Base-by-base conservation (phyloP, 2,797 vertebrate genomes). In the Phalanger gymnotis region DNA sequence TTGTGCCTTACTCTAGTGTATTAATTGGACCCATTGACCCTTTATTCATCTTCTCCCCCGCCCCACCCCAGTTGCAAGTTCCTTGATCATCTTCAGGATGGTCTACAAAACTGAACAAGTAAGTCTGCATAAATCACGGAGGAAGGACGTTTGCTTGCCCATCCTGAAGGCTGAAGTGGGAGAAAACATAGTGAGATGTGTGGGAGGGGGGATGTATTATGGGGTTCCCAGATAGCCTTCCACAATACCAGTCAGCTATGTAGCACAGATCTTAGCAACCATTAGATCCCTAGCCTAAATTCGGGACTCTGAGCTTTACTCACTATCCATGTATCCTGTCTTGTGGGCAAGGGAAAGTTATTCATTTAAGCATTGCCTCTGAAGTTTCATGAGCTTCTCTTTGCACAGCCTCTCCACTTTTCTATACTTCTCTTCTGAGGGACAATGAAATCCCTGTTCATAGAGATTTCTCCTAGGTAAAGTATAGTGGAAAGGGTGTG, bases 51-150 rank as follows among this genome's bases (percentile, higher is more conserved):
- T 47, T 11, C 16, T 2, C 22, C 66, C 28, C 28, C 7, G 5
- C 55, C 19, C n/a, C 11, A 16, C 19, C 66, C 66, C 40, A 81
- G 91, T 97, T 96, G 87, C 53, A 90, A 6, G 95, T 9, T 57
- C 95, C 97, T 96, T 97, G 91, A 97, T 97, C 94, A 93, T 94
- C 53, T 95, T 87, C 25, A 61, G 54, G 91, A 91, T 31, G 22
- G 81, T 92, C 87, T 81, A 81, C 9, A 81, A 34, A 89, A n/a
- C 54, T 66, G 95, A 95, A 90, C 66, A 40, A 40, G 19, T n/a
- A 52, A 81, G 92, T 93, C 34, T 22, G 54, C 93, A 34, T 54
- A 96, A 73, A 55, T 91, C 93, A 93, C 58, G 97, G 54, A 55
- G 25, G 92, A 73, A 25, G 53, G 54, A 91, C 16, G 25, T 58